Base-by-base conservation (phyloP, 2,113 vertebrate species). In the Cygnus atratus region DNA sequence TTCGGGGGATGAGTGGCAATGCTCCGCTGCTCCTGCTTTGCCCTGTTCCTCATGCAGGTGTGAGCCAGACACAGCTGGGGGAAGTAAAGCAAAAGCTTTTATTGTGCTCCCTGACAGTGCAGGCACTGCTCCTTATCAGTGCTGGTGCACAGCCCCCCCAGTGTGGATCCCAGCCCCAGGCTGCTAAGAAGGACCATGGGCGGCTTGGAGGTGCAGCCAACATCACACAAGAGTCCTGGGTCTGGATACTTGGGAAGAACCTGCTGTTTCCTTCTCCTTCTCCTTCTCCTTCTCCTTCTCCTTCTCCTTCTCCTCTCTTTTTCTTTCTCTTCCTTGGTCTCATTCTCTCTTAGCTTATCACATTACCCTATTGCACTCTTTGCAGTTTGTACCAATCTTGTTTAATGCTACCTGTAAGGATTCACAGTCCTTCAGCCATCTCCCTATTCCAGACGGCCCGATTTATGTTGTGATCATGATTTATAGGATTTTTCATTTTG, bases 151-250 rank as follows among this genome's bases (percentile, higher is more conserved):
- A 3, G 31, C 6, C 24, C 68, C 55, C 3, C 0, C 2, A 29
- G 67, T 17, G 29, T 52, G 46, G 29, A 22, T 24, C 67, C 54
- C 0, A 0, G 72, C 35, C 19, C 10, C 0, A 1, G 17, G 14
- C 29, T 37, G 44, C 44, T 22, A 26, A 26, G 6, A 35, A n/a
- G 25, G 11, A 26, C 20, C n/a, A 28, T 14, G 10, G 19, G 44
- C 22, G 31, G 46, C 28, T 24, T 9, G 22, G 20, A 16, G 29
- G 44, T 63, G 35, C 61, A 26, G 37, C 61, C 11, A 5, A 5
- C 17, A 25, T 52, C 22, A 5, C 6, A 0, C 22, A 11, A 22
- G 13, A 54, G 61, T 25, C 62, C 33, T 50, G 20, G 13, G 31
- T 20, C 4, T 1, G 21, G 39, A 13, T 66, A 58, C 75, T 72